A percentile compares a stretch with the other conserved stretches of the same genome.
These are phyloP conservation scores for Melieria crassipennis DNA, from an alignment of 2,888 invertebrate genomes.

Conservation along the genomic window DNA sequence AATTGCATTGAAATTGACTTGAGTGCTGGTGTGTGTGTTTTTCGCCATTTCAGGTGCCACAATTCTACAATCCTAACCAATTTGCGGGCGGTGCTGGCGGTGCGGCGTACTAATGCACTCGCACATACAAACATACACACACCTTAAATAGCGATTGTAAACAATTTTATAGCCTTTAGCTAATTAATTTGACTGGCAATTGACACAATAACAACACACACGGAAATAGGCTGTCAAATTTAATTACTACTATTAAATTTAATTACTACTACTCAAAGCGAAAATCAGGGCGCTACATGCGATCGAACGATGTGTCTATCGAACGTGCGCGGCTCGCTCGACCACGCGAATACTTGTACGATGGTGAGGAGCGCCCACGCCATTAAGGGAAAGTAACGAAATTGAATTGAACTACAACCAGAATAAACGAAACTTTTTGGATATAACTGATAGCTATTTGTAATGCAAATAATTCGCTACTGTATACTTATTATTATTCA, in stretches of 20 bases:
- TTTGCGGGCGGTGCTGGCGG: constrained; percentile 39
- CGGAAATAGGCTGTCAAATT: too few species aligned
- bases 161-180: too few species aligned
- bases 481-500: constrained; percentile 32
- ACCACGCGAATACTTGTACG: background rate
- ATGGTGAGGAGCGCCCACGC: constrained; percentile 16
- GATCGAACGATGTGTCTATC: too few species aligned
- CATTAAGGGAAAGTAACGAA: constrained; percentile 1
- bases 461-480: constrained; percentile 15
- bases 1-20: background rate
- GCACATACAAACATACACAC: constrained; percentile 3
- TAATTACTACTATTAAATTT: too few species aligned
- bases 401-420: background rate
- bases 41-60: constrained; percentile 42
- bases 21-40: background rate
- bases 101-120: constrained; percentile 27
- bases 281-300: too few species aligned
- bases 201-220: too few species aligned
- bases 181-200: too few species aligned
- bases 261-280: too few species aligned
- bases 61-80: constrained; percentile 49
- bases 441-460: background rate
- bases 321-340: too few species aligned
- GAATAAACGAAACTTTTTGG: background rate
- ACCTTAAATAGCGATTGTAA: too few species aligned